Evolutionary conservation across 2,797 vertebrate genomes (phyloP).

Genomic region (Erethizon dorsatum): DNA sequence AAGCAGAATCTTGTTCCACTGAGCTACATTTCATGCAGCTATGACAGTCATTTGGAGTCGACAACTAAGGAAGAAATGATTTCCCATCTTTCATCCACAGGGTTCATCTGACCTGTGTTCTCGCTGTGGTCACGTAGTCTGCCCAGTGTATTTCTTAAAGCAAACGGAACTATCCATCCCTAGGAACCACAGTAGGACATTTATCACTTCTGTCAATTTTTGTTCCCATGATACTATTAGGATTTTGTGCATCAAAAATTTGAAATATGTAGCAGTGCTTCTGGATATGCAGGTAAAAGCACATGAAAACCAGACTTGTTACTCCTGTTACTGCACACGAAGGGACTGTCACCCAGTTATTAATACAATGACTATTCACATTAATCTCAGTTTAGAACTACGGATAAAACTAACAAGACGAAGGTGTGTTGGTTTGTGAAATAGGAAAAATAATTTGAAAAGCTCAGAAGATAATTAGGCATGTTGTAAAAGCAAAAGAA

Average conservation of each 20-base stretch:
- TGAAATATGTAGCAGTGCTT: neutral
- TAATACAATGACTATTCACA: neutral
- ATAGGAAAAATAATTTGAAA: neutral
- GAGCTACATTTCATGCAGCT: neutral
- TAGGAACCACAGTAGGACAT: neutral
- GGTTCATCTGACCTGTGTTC: neutral
- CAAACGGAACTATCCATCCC: neutral
- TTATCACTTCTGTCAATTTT: slow-evolving; percentile 21
- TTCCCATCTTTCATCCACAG: neutral
- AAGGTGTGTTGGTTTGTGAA: neutral
- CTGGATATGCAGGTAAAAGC: neutral
- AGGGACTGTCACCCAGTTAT: neutral
- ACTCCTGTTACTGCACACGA: neutral
- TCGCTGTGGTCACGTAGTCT: neutral
- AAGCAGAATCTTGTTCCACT: neutral
- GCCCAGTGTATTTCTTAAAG: neutral
- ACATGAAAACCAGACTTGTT: neutral
- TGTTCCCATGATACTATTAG: neutral
- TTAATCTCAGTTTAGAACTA: neutral
- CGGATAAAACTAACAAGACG: neutral
- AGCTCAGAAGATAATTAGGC: neutral
- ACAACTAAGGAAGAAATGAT: neutral
- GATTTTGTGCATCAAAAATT: neutral
- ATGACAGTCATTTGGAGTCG: neutral
- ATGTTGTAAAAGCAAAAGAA: slow-evolving; percentile 36